A percentile compares a stretch with the other conserved stretches of the same genome.
These are phyloP conservation scores for Notodonta ziczac DNA, from an alignment of 2,888 invertebrate species.

Conservation along the genomic window DNA sequence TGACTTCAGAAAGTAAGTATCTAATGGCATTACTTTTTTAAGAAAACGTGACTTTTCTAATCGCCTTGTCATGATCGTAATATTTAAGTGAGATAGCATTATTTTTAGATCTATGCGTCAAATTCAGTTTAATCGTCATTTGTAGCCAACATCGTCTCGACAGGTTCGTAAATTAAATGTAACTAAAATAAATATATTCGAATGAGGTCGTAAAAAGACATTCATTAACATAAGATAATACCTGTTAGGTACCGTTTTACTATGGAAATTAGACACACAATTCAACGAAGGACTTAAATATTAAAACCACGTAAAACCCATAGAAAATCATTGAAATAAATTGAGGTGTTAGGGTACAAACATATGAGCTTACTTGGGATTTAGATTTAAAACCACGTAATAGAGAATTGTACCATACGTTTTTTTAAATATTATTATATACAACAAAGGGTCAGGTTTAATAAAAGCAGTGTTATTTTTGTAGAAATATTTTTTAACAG, in stretches of 20 bases:
- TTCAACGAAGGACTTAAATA: constrained; percentile 27
- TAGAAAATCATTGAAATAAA: constrained; percentile 27
- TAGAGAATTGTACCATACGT: constrained; percentile 5
- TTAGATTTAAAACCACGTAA: background rate
- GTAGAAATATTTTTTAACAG: too few species aligned
- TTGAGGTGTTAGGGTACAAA: constrained; percentile 13
- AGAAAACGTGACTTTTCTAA: too few species aligned
- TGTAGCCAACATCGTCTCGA: too few species aligned
- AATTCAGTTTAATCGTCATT: too few species aligned
- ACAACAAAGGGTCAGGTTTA: too few species aligned
- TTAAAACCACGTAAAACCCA: constrained; percentile 22
- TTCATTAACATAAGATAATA: constrained; percentile 17
- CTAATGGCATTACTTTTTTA: too few species aligned
- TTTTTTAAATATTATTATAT: too few species aligned
- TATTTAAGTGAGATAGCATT: too few species aligned
- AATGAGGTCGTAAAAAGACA: background rate
- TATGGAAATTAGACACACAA: constrained; percentile 30
- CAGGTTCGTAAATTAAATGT: background rate
- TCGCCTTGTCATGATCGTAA: too few species aligned
- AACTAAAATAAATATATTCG: background rate
- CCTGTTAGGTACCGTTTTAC: constrained; percentile 11
- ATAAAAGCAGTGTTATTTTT: too few species aligned
- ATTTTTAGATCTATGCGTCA: too few species aligned
- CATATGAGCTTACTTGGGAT: constrained; percentile 25
- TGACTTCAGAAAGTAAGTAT: too few species aligned